Evolutionary conservation across 2,113 vertebrate species (phyloP).

Genomic region (Alouatta palliata): DNA sequence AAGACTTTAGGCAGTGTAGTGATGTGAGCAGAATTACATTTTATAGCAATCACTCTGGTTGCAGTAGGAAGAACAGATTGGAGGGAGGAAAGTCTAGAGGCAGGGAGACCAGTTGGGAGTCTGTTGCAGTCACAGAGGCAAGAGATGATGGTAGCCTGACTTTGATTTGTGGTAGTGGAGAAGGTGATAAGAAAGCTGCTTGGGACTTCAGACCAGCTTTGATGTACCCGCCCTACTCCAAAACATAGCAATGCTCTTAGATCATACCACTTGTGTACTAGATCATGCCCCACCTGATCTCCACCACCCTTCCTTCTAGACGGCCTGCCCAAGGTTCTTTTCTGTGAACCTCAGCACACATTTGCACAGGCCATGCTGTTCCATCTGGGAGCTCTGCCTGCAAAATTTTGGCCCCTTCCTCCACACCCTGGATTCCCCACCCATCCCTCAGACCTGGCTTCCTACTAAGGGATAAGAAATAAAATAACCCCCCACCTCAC

Average conservation of each 20-base stretch:
- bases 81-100: too few species aligned
- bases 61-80: too few species aligned
- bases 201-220: not conserved
- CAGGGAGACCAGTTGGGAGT: too few species aligned
- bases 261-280: too few species aligned
- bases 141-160: too few species aligned
- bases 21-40: not conserved
- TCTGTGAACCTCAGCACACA: not conserved
- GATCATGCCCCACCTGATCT: too few species aligned
- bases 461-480: not conserved
- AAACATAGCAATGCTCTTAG: not conserved
- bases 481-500: too few species aligned
- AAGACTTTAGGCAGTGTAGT: not conserved
- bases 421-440: not conserved
- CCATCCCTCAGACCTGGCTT: not conserved
- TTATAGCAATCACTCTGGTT: not conserved
- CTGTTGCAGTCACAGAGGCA: not conserved
- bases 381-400: too few species aligned
- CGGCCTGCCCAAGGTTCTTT: too few species aligned
- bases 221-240: not conserved
- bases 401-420: not conserved
- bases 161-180: too few species aligned
- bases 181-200: not conserved
- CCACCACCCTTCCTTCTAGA: not conserved
- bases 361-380: not conserved